Base-by-base conservation (phyloP, 2,113 vertebrate genomes). In the Cryptomyrus ogoouensis region DNA sequence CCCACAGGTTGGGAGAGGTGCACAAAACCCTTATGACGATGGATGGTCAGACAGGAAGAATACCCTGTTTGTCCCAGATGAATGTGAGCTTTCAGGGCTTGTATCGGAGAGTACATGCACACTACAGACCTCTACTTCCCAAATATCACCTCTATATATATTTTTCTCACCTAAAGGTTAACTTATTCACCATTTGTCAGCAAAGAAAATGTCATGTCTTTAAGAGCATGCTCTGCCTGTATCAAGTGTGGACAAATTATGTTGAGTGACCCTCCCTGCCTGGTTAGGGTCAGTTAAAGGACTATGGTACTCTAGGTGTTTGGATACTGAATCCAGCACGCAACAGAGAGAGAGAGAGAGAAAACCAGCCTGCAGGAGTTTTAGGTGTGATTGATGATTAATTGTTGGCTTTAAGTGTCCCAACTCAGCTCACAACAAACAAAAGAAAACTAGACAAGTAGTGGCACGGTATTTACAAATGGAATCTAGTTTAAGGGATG, bases 21-120 rank as follows among this genome's bases (percentile, higher is more conserved):
- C 88, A 92, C 89, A 88, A 89, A 91, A 90, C 87, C 74, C 88
- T 88, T 88, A 90, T 52, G 77, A 90, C 87, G 89, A 90, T 53
- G 89, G 90, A 91, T 42, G 84, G 89, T 24, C n/a, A 87, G 89
- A 31, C 35, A 84, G 80, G 88, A 91, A 91, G 90, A 93, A 93
- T 92, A 85, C 88, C 80, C 47, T 21, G 35, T 77, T 93, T 92
- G 92, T 93, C 80, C 90, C 87, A n/a, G n/a, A 84, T 90, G 88
- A 83, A 89, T 91, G 74, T 90, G 52, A 44, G 62, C 91, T 91
- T 88, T 91, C 89, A 56, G 46, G 74, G 83, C 66, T 50, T 89
- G 50, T 80, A 88, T 89, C 58, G 83, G 90, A 52, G 19, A 88
- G 42, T 12, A 89, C 83, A 88, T 80, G 83, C 42, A 44, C n/a